These are phyloP conservation scores for Cottus gobio DNA, from an alignment of 2,113 vertebrate genomes.

Conservation along the genomic window DNA sequence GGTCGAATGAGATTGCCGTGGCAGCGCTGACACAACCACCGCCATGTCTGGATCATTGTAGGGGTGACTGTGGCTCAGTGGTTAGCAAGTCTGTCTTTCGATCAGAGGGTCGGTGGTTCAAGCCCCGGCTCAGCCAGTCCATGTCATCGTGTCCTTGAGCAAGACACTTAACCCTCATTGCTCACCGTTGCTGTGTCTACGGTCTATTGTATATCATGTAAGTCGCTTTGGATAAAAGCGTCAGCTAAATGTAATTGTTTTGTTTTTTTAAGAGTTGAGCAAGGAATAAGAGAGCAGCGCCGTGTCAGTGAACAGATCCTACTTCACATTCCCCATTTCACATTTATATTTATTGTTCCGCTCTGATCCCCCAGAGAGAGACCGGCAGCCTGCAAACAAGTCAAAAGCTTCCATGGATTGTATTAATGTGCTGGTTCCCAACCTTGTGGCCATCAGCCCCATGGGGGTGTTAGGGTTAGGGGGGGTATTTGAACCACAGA, in stretches of 20 bases:
- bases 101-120: too few relatives aligned
- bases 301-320: background rate
- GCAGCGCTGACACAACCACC: background rate
- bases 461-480: background rate
- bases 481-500: background rate
- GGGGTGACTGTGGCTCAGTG: too few relatives aligned
- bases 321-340: background rate
- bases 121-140: too few relatives aligned
- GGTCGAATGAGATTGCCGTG: background rate
- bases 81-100: too few relatives aligned
- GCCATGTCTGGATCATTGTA: background rate
- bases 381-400: slow-evolving; percentile 30
- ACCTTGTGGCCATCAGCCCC: slow-evolving; percentile 7
- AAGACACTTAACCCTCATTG: too few relatives aligned
- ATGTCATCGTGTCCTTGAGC: too few relatives aligned
- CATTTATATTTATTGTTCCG: slow-evolving; percentile 59
- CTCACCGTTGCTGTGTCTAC: too few relatives aligned
- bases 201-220: too few relatives aligned
- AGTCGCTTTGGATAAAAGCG: too few relatives aligned
- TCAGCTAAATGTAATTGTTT: too few relatives aligned
- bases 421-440: slow-evolving; percentile 34
- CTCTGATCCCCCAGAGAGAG: slow-evolving; percentile 27
- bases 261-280: too few relatives aligned
- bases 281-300: background rate
- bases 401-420: slow-evolving; percentile 70